These are phyloP conservation scores for Ammodytes dubius DNA, from an alignment of 2,113 vertebrate genomes.

Conservation along the genomic window DNA sequence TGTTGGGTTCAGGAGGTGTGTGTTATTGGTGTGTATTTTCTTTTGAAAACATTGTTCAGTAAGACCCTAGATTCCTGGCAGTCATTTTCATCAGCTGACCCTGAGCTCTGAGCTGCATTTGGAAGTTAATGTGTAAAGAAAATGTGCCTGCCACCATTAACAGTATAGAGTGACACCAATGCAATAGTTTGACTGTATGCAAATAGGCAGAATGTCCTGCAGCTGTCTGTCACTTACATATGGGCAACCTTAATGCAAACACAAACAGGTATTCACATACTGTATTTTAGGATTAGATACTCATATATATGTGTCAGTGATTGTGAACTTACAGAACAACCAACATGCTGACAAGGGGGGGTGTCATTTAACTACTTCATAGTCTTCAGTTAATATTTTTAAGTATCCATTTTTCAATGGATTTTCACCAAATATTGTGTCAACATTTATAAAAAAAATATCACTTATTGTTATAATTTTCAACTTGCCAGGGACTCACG, in stretches of 20 bases:
- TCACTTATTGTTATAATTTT: too few relatives aligned
- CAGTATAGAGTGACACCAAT: not conserved
- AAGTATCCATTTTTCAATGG: not conserved
- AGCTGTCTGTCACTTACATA: too few relatives aligned
- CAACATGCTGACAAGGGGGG: not conserved
- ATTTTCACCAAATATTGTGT: not conserved
- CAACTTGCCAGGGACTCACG: too few relatives aligned
- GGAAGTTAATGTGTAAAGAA: not conserved
- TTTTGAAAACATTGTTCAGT: too few relatives aligned
- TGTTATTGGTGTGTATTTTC: too few relatives aligned
- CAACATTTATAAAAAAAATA: not conserved
- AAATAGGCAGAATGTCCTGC: not conserved
- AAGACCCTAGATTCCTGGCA: too few relatives aligned
- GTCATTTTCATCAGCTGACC: too few relatives aligned
- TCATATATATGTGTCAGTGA: not conserved
- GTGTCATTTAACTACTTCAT: not conserved
- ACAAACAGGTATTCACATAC: not conserved
- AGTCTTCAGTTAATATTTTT: not conserved
- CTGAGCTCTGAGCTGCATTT: not conserved
- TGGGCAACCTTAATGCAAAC: too few relatives aligned
- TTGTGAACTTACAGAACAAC: too few relatives aligned
- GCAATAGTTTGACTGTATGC: not conserved
- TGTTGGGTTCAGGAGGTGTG: too few relatives aligned
- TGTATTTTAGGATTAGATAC: not conserved
- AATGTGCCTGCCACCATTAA: not conserved